Conservation (phyloP, 1,140 invertebrate genomes). For the Cyrtorhinus lividipennis region DNA sequence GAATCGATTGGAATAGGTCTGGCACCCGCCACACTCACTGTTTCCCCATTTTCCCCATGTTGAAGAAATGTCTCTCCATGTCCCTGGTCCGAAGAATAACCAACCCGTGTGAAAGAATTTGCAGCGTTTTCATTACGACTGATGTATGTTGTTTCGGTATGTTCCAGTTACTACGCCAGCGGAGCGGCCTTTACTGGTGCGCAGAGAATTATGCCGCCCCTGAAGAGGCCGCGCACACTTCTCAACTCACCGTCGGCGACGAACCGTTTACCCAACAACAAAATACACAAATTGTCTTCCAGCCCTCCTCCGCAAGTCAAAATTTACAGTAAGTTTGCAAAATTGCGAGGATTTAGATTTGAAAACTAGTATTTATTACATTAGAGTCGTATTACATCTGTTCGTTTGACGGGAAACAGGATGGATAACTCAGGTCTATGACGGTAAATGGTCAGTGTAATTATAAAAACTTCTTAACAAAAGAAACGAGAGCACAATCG, state of each 20-base stretch:
- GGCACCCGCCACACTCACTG: too few species aligned
- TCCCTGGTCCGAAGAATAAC: too few species aligned
- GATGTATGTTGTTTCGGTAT: slow-evolving; percentile 13
- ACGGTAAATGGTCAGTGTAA: not conserved
- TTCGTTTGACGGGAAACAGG: too few species aligned
- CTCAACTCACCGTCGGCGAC: slow-evolving; percentile 25
- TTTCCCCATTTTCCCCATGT: too few species aligned
- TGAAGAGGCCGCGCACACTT: slow-evolving; percentile 33
- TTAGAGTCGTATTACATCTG: too few species aligned
- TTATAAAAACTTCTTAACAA: too few species aligned
- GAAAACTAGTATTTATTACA: slow-evolving; percentile 20
- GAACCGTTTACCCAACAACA: slow-evolving; percentile 9
- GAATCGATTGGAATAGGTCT: too few species aligned
- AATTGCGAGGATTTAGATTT: too few species aligned
- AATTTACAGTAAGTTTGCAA: slow-evolving; percentile 34
- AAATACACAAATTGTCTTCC: slow-evolving; percentile 21
- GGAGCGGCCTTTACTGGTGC: slow-evolving; percentile 27
- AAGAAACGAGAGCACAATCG: too few species aligned
- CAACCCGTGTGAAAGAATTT: too few species aligned
- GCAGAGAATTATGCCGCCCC: slow-evolving; percentile 28
- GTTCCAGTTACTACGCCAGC: slow-evolving; percentile 33
- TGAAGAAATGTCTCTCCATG: too few species aligned
- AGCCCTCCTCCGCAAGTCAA: slow-evolving; percentile 29
- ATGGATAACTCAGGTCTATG: not conserved
- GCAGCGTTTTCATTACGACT: too few species aligned